Base-by-base conservation (phyloP, 2,888 invertebrate species). In the Heliothis peltigera region DNA sequence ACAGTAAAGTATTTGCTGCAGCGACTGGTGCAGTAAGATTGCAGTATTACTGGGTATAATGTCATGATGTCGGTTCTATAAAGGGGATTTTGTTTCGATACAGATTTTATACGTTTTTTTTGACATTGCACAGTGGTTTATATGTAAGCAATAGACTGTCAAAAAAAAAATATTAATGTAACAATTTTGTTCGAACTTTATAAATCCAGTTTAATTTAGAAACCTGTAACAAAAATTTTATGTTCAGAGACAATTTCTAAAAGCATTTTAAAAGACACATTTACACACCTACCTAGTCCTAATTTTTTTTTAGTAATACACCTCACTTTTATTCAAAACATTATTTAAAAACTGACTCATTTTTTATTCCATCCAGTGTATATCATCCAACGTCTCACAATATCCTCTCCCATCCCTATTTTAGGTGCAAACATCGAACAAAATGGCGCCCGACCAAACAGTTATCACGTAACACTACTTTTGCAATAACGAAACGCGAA, bases 401-500 rank as follows among this genome's bases (percentile, higher is more conserved):
- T 17, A n/a, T 42, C 28, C 25, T 15, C 39, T 10, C 12, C 6
- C 44, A 46, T n/a, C 60, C 47, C 35, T 39, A n/a, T 64, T 47
- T 42, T 39, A 32, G n/a, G 28, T 39, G 39, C 39, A 39, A 4
- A 18, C 8, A 12, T 35, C 22, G 32, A 39, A 48, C 47, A 18
- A 71, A 61, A 17, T 39, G 39, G 39, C 22, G 32, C 25, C 54
- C 32, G 39, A 49, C 22, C 73, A 15, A 17, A 55, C 61, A 59
- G 52, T 57, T 64, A 65, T 71, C 70, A 69, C 77, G 77, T 85
- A 82, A 78, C 73, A 73, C 74, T 77, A 83, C 77, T 85, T 87
- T 83, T 70, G 83, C 84, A 87, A 89, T 88, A 89, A 86, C 83
- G 75, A 52, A 63, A 54, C 81, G 70, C 74, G 71, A 66, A 75